Evolutionary conservation across 37 sponge, comb jelly and placozoan genomes (phyloP), one percentile per base, ranked within the genome.

Genomic region (Lycopodina hypogea): DNA sequence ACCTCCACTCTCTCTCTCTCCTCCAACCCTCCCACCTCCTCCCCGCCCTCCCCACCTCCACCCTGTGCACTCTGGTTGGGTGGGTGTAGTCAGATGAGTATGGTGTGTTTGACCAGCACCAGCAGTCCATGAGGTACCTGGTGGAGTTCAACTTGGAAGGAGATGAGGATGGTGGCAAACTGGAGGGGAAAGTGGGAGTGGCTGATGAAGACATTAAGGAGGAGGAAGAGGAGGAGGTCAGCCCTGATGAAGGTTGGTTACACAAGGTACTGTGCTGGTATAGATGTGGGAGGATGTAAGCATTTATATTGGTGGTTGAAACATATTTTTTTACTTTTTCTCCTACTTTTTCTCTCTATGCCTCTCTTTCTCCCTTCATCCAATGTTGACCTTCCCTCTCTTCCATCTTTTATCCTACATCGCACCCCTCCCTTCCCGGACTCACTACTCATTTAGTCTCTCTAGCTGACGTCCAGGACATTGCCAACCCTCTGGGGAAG

Each of bases 71-170:
- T 18, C 11, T 26, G 29, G 19, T 62, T 12, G 12, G 34, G 17
- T 75, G 24, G 35, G 39, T 68, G 17, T 69, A 93, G 87, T 88
- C 78, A 22, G 87, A 89, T 56, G 96, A 95, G 74, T 93, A 80
- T 83, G 94, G 83, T 19, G 88, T 95, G 69, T 95, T 90, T 75
- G 71, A 29, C 52, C 45, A 78, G 14, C 73, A 83, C 53, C 96
- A 95, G 65, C 96, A 95, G 80, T 36, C 78, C 53, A 89, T 92
- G 76, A 79, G 84, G 81, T 95, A 91, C 67, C 77, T 91, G 41
- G 92, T 95, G 57, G 95, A 95, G 77, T 95, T 95, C 80, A 65
- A 41, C 1, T 75, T 90, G 32, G 78, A 83, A 64, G 72, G 58
- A 18, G 64, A 72, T 37, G 70, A 77, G 21, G 75, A 45, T 30